Evolutionary conservation across 1,140 invertebrate species (phyloP).

Genomic region (Triops longicaudatus): DNA sequence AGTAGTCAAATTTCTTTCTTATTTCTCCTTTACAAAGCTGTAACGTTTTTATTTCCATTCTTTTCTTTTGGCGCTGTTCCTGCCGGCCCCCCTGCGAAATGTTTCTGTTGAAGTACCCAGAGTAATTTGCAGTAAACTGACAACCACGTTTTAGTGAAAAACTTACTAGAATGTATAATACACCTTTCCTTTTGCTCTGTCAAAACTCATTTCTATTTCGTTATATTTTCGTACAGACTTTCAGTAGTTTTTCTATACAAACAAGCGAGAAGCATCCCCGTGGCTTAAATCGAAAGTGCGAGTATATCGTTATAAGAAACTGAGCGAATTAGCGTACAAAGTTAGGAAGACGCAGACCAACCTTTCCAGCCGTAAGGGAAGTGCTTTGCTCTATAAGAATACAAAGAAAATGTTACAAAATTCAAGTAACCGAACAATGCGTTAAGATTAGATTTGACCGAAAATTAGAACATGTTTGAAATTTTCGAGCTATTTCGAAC

Average conservation of each 20-base stretch:
- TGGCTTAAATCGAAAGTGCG: background rate
- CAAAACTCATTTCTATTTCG: background rate
- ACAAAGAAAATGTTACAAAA: too few species aligned
- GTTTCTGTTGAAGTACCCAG: background rate
- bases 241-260: background rate
- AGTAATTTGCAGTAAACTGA: background rate
- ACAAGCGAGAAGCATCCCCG: background rate
- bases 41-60: too few species aligned
- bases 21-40: too few species aligned
- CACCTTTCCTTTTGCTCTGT: background rate
- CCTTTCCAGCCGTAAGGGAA: background rate
- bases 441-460: too few species aligned
- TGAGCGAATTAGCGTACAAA: background rate
- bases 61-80: background rate
- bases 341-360: background rate
- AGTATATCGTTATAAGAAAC: background rate
- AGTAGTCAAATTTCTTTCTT: too few species aligned
- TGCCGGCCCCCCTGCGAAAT: background rate
- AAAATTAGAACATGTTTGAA: too few species aligned
- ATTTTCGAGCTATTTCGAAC: too few species aligned
- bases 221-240: background rate
- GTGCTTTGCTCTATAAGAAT: background rate
- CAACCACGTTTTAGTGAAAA: background rate
- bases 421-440: too few species aligned
- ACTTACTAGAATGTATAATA: constrained; percentile 13